Evolutionary conservation across 2,797 vertebrate genomes (phyloP).

Genomic region (Hapalemur alaotrensis): DNA sequence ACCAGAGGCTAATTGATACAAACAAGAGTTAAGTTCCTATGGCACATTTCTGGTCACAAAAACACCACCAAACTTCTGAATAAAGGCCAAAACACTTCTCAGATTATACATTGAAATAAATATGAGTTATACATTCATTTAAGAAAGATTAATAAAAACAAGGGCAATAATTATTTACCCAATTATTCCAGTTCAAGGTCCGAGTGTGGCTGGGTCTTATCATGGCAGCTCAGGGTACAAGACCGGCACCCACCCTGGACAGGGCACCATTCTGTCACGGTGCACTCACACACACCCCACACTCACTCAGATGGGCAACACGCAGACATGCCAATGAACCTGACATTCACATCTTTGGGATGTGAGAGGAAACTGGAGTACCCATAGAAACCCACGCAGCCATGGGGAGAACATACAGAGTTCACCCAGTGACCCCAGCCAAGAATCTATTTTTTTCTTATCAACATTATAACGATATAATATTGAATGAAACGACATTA

Average conservation of each 20-base stretch:
- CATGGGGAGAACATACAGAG: background rate
- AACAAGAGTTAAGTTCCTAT: background rate
- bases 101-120: background rate
- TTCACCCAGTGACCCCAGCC: background rate
- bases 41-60: background rate
- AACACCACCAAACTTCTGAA: background rate
- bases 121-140: background rate
- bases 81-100: background rate
- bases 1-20: background rate
- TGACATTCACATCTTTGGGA: background rate
- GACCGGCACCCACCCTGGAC: background rate
- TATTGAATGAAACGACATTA: background rate
- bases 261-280: background rate
- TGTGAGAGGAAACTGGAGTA: background rate
- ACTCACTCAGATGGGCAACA: background rate
- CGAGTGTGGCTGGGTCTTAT: background rate
- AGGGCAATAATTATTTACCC: background rate
- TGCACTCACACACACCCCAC: background rate
- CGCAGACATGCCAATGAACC: background rate
- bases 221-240: background rate
- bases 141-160: background rate
- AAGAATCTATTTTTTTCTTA: background rate
- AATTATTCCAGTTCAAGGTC: background rate
- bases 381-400: background rate
- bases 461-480: background rate